These are phyloP conservation scores for Rotaria magnacalcarata DNA, from an alignment of 2,888 invertebrate species.

Conservation along the genomic window DNA sequence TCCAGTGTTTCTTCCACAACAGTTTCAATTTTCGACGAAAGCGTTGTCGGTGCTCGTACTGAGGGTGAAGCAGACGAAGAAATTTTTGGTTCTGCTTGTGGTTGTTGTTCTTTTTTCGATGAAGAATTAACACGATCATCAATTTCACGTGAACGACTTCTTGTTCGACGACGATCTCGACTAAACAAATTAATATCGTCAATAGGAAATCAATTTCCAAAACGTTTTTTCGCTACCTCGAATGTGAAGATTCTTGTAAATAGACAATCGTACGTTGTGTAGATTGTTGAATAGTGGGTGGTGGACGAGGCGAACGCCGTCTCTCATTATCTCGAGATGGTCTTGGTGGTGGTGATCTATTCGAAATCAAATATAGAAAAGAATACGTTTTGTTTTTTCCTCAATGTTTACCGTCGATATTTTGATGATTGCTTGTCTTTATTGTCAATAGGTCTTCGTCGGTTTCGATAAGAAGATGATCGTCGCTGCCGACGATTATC, in stretches of 20 bases:
- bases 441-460: neutral
- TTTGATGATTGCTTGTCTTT: neutral
- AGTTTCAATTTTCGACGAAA: conserved; percentile 5
- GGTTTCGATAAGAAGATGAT: neutral
- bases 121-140: neutral
- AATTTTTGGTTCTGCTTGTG: neutral
- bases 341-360: neutral
- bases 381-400: neutral
- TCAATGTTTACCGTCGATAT: neutral
- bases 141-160: neutral
- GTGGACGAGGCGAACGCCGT: conserved; percentile 2
- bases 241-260: conserved; percentile 1
- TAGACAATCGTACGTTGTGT: neutral
- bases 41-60: neutral
- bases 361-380: neutral
- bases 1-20: neutral
- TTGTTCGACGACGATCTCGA: conserved; percentile 8
- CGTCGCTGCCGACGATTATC: neutral
- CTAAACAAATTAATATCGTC: neutral
- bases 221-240: neutral
- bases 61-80: neutral
- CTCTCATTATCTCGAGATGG: neutral
- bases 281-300: neutral
- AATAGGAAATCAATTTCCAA: too few species aligned
- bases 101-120: neutral